phyloP scores from a whole-genome alignment of 2,797 vertebrate genomes.

The Brachyalestes nurse region DNA sequence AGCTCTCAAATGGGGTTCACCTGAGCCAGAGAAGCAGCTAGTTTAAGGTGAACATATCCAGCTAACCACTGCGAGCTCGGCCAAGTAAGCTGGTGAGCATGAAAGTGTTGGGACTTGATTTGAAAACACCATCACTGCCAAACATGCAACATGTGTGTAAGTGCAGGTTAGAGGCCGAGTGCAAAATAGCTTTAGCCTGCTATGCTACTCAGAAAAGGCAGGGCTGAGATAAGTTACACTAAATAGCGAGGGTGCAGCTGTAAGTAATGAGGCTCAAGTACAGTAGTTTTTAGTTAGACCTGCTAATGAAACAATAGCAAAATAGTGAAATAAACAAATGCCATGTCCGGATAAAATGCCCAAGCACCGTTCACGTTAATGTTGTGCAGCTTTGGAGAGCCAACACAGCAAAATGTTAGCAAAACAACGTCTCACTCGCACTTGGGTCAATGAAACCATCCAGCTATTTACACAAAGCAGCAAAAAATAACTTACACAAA shows the following conservation, averaged over 20 bases:
- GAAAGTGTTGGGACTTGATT: background rate
- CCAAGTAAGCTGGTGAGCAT: background rate
- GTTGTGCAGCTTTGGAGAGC: background rate
- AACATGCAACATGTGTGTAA: background rate
- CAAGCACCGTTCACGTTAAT: background rate
- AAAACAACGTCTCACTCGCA: slow-evolving; percentile 6
- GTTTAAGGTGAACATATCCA: background rate
- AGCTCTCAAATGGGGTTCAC: background rate
- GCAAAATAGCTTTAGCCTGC: background rate
- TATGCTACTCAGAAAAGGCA: background rate
- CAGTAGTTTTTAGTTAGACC: background rate
- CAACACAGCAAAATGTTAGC: background rate
- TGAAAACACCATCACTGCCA: background rate
- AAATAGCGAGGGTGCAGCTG: background rate
- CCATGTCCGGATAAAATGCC: background rate
- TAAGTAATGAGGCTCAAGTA: background rate
- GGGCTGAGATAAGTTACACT: background rate
- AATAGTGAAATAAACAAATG: background rate
- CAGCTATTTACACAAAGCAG: background rate
- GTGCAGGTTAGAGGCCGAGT: background rate
- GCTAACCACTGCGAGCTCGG: background rate
- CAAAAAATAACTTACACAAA: slow-evolving; percentile 30
- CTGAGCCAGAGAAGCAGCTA: background rate
- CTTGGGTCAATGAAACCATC: background rate
- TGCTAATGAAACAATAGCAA: background rate